These are phyloP conservation scores for Akabosia matsudoensis DNA, from an alignment of 1,140 invertebrate species.

Conservation along the genomic window DNA sequence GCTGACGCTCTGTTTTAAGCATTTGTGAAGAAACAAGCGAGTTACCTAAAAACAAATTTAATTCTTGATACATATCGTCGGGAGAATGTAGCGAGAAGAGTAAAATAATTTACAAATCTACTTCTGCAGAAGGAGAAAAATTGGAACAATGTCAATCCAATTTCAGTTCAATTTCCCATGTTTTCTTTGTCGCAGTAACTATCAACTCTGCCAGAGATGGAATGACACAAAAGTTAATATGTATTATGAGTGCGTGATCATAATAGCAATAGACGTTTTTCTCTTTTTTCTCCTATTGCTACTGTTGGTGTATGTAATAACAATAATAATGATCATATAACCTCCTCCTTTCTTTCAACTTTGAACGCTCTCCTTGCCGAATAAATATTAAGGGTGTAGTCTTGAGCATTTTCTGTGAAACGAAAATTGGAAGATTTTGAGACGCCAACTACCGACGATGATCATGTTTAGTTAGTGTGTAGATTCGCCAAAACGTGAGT, in stretches of 20 bases:
- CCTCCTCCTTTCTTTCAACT: not conserved
- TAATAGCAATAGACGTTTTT: conserved; percentile 7
- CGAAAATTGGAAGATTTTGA: not conserved
- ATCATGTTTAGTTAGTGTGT: not conserved
- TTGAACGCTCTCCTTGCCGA: not conserved
- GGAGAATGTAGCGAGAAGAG: no score
- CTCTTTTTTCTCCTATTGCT: no score
- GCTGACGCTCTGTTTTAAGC: no score
- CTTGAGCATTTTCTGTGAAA: no score
- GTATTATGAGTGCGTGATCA: conserved; percentile 7
- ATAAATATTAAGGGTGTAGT: no score
- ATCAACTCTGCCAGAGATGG: not conserved
- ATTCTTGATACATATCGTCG: no score
- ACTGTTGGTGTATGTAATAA: no score
- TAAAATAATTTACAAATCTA: no score
- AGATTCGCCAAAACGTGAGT: no score
- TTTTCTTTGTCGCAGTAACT: not conserved
- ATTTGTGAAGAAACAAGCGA: no score
- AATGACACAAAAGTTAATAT: conserved; percentile 7
- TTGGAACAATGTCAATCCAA: conserved; percentile 4
- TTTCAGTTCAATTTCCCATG: conserved; percentile 6
- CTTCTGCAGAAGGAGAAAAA: no score
- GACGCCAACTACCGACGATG: not conserved
- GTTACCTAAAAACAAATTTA: no score
- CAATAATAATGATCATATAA: not conserved